Evolutionary conservation across 2,797 vertebrate species (phyloP), one percentile per base, ranked within the genome.

Genomic region (Helicolenus hilgendorfi): DNA sequence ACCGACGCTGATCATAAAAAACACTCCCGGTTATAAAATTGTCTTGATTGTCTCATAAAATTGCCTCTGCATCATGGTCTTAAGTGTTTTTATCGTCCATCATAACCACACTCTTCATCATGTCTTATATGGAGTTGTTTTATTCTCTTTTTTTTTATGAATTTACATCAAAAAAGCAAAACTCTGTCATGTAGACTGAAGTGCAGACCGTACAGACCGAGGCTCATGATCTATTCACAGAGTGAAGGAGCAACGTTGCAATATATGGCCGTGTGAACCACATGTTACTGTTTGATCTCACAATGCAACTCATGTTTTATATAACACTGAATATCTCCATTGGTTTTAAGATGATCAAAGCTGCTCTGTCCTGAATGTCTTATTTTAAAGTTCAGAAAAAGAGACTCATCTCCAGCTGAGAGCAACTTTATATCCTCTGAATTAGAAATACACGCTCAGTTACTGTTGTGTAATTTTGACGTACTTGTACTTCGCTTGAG

Each of bases 1-100:
- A 22, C n/a, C 14, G 62, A 64, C 31, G 5, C 67, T 4, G 33
- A 14, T 24, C 77, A 7, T 88, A 81, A 88, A 86, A 56, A 35
- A 53, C 68, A 4, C 65, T 24, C 1, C 33, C 13, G 63, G 9
- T 20, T 29, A 49, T 49, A 71, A 62, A 65, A 67, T 11, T 24
- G 45, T 64, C 49, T 33, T 7, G 20, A 31, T n/a, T 26, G 62
- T 45, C 22, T 77, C 68, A 11, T 73, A 20, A 74, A 82, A 33
- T 1, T 9, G 11, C 33, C 10, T 27, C 58, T 8, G 24, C 15
- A 9, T 45, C 20, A 1, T 2, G 26, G 20, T 58, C 24, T 24
- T 6, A 1, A 49, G 45, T 8, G 22, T 70, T 36, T n/a, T n/a
- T 53, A 20, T 73, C 22, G 4, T 53, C 31, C 55, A 11, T 31